Base-by-base conservation (phyloP, 2,113 vertebrate species). In the Chrysochloris asiatica region DNA sequence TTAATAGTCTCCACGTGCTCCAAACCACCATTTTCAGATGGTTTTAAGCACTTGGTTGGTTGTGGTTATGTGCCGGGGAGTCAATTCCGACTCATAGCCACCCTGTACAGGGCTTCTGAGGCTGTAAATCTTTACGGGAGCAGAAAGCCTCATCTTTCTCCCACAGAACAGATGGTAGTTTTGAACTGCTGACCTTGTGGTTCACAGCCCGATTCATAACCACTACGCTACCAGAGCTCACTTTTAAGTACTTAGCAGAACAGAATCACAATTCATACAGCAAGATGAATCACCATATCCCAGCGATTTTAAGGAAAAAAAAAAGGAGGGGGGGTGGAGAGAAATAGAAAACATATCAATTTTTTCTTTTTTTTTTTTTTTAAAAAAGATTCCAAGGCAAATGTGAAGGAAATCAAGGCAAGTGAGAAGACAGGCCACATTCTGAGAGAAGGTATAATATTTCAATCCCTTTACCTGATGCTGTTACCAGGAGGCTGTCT, bases 401-500 rank as follows among this genome's bases (percentile, higher is more conserved):
- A 76, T 1, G 81, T 92, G 69, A 91, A 92, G 77, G 78, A 91
- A 95, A 92, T 52, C 12, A 69, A 95, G 63, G 83, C 47, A 90
- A 86, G 80, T 88, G 91, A 95, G 36, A 88, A 22, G 47, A 82
- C 24, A 96, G 91, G 78, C 82, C 75, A 61, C 89, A 78, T 89
- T 93, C 93, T 26, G 65, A 86, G 80, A 93, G 93, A 92, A 97
- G 59, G 87, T 97, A 92, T 85, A 98, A 96, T 95, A 98, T 97
- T 98, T 97, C 95, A 97, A 98, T 97, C 98, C 98, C 98, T 98
- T 99, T 99, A 99, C 99, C 99, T 99, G 99, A 99, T 98, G 99
- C 99, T 99, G 99, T 98, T 99, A 99, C 99, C 99, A 99, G 98
- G 98, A 98, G 98, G 98, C 98, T 99, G 98, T 98, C 98, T 98